Evolutionary conservation across 2,888 invertebrate genomes (phyloP).

Genomic region (Volucella inflata): DNA sequence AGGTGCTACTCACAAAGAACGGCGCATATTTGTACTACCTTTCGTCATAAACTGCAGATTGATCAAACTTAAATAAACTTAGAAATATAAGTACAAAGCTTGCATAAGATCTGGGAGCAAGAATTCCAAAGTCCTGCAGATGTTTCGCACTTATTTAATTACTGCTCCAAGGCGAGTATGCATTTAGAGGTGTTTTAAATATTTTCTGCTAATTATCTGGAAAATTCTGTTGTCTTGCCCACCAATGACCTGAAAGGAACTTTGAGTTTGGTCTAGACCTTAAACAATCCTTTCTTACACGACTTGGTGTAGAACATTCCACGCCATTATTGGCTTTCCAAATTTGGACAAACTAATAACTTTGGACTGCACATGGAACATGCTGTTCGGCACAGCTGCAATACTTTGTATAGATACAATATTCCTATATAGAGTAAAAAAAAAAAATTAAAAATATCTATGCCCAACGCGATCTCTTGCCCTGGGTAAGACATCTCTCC

Average conservation of each 20-base stretch:
- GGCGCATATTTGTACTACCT: too few relatives aligned
- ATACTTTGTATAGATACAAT: background rate
- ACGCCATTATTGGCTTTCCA: conserved; percentile 66
- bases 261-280: conserved; percentile 16
- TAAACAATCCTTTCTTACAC: conserved; percentile 67
- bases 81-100: too few relatives aligned
- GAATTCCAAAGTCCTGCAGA: too few relatives aligned
- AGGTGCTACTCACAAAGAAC: accelerated
- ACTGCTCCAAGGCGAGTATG: background rate
- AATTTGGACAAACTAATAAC: conserved; percentile 75
- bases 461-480: conserved; percentile 47
- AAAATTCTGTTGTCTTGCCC: background rate
- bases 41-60: too few relatives aligned
- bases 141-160: too few relatives aligned
- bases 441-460: conserved; percentile 15
- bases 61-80: too few relatives aligned
- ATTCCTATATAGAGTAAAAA: background rate
- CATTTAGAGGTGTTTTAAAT: background rate
- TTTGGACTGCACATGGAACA: conserved; percentile 60
- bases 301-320: conserved; percentile 56
- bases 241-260: conserved; percentile 48
- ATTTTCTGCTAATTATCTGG: background rate
- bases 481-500: conserved; percentile 38
- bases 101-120: too few relatives aligned
- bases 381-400: conserved; percentile 58